These are phyloP conservation scores for Folsomia candida DNA, from an alignment of 2,888 invertebrate species.

Conservation along the genomic window DNA sequence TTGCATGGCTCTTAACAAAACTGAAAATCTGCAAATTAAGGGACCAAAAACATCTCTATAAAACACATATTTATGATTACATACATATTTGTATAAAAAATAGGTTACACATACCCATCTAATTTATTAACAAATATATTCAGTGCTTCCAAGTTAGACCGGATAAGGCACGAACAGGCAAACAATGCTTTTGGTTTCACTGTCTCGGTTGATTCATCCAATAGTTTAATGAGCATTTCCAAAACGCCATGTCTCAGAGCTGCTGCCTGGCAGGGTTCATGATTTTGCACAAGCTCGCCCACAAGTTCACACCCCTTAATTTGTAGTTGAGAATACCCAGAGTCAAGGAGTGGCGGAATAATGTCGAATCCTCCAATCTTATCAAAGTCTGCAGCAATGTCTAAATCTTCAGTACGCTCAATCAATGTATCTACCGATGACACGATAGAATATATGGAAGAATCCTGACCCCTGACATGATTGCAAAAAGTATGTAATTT, in stretches of 20 bases:
- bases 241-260: not conserved
- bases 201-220: not conserved
- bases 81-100: not conserved
- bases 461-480: not conserved
- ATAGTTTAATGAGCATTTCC: not conserved
- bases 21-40: conserved; percentile 6
- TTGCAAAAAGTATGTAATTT: too few species aligned
- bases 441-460: not conserved
- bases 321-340: not conserved
- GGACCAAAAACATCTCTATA: too few species aligned
- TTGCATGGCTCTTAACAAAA: not conserved
- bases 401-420: conserved; percentile 5
- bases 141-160: not conserved
- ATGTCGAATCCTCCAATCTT: conserved; percentile 11
- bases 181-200: conserved; percentile 6
- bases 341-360: not conserved
- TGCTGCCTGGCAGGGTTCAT: not conserved
- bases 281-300: conserved; percentile 10
- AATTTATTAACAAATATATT: conserved; percentile 1
- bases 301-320: conserved; percentile 9
- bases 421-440: not conserved
- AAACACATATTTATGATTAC: too few species aligned
- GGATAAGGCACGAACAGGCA: conserved; percentile 10
- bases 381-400: conserved; percentile 4
- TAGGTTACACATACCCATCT: not conserved